Percentiles rank a stretch among this genome's conserved stretches.
Evolutionary conservation across 2,797 vertebrate genomes (phyloP).

Genomic region (Acipenser ruthenus): DNA sequence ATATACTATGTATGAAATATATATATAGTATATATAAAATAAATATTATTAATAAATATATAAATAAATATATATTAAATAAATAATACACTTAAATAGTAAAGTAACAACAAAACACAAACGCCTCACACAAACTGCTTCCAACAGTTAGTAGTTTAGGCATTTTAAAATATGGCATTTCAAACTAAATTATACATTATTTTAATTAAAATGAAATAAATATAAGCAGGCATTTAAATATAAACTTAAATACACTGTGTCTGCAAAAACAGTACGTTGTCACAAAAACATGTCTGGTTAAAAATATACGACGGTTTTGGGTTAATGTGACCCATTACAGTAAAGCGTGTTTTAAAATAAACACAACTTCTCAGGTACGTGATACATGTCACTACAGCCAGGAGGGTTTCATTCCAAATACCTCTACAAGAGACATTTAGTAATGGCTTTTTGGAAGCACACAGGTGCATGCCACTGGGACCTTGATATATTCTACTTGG

Average conservation of each 20-base stretch:
- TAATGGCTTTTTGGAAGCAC: slow-evolving; percentile 31
- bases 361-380: slow-evolving; percentile 31
- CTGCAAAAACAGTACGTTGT: not conserved
- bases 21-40: too few species aligned
- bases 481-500: slow-evolving; percentile 35
- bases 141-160: too few species aligned
- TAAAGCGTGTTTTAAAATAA: slow-evolving; percentile 63
- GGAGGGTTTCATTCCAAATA: slow-evolving; percentile 11
- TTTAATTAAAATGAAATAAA: slow-evolving; percentile 22
- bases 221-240: slow-evolving; percentile 10
- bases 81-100: too few species aligned
- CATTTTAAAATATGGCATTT: too few species aligned
- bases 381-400: slow-evolving; percentile 31
- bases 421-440: slow-evolving; percentile 31
- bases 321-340: slow-evolving; percentile 15
- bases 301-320: slow-evolving; percentile 1
- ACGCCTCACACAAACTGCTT: too few species aligned
- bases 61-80: too few species aligned
- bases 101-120: too few species aligned
- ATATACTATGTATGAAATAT: too few species aligned
- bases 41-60: too few species aligned
- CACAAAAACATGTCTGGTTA: slow-evolving; percentile 21
- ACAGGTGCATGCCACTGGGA: slow-evolving; percentile 76
- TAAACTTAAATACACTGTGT: too few species aligned
- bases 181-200: too few species aligned